Evolutionary conservation across 2,113 vertebrate genomes (phyloP).

Genomic region (Eublepharis macularius): DNA sequence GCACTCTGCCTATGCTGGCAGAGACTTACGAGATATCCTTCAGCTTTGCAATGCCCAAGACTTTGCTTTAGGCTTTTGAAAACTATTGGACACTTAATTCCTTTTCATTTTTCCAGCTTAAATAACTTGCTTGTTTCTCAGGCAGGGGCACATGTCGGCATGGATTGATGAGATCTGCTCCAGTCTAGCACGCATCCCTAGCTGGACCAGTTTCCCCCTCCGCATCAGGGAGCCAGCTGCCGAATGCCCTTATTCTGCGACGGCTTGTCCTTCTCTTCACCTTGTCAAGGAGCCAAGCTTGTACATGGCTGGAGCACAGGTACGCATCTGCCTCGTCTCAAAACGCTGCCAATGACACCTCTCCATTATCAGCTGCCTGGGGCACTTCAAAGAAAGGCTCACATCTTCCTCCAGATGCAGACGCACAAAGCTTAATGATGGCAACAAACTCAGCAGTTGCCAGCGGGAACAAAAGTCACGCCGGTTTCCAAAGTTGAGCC

Average conservation of each 20-base stretch:
- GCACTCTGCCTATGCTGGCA: neutral
- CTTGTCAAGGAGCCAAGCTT: slow-evolving; percentile 80
- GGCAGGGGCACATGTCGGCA: slow-evolving; percentile 64
- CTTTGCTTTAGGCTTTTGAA: slow-evolving; percentile 61
- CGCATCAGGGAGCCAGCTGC: slow-evolving; percentile 72
- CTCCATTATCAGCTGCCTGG: slow-evolving; percentile 74
- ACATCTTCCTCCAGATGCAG: slow-evolving; percentile 61
- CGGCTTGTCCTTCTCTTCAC: slow-evolving; percentile 79
- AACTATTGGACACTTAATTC: slow-evolving; percentile 61
- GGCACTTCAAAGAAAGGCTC: slow-evolving; percentile 59
- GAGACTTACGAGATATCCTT: slow-evolving; percentile 7
- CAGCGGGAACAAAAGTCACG: slow-evolving; percentile 41
- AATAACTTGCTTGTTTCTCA: slow-evolving; percentile 61
- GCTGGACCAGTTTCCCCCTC: slow-evolving; percentile 78
- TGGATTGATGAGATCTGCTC: slow-evolving; percentile 66
- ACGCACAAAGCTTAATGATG: slow-evolving; percentile 39
- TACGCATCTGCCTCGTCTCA: slow-evolving; percentile 81
- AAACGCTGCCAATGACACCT: slow-evolving; percentile 77
- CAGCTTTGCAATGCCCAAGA: neutral
- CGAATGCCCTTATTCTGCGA: slow-evolving; percentile 76
- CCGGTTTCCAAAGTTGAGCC: slow-evolving; percentile 46
- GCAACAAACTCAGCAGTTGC: slow-evolving; percentile 49
- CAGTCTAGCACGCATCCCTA: slow-evolving; percentile 65
- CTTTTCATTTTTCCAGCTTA: slow-evolving; percentile 35
- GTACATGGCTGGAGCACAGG: slow-evolving; percentile 74